A percentile compares a stretch with the other conserved stretches of the same genome.
These are phyloP conservation scores for Quadroppia sp. DNA, from an alignment of 2,888 invertebrate genomes.

Conservation along the genomic window DNA sequence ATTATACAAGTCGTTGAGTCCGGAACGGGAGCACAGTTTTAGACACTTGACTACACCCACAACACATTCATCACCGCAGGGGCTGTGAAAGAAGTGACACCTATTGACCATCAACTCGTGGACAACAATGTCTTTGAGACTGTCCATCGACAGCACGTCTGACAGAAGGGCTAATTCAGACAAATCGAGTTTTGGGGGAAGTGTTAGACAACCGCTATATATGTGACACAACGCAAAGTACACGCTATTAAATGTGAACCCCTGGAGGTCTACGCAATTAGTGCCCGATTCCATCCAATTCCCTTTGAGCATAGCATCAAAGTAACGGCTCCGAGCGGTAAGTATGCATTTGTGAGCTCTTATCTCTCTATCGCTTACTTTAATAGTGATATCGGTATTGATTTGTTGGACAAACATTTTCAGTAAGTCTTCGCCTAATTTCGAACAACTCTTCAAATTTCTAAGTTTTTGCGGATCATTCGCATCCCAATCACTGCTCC, in stretches of 20 bases:
- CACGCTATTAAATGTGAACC: constrained; percentile 76
- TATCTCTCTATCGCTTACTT: constrained; percentile 71
- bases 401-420: constrained; percentile 88
- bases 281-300: constrained; percentile 75
- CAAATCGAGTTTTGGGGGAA: constrained; percentile 74
- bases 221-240: constrained; percentile 89
- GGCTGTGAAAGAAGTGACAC: constrained; percentile 93
- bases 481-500: not conserved
- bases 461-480: not conserved
- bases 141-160: constrained; percentile 83
- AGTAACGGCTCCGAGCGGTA: constrained; percentile 84
- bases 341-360: constrained; percentile 88
- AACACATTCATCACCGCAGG: constrained; percentile 74
- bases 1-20: constrained; percentile 77
- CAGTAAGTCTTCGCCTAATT: constrained; percentile 77
- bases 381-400: constrained; percentile 78
- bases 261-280: constrained; percentile 76
- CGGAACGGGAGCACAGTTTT: constrained; percentile 76
- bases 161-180: constrained; percentile 81
- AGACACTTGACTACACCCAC: constrained; percentile 82
- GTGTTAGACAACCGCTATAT: constrained; percentile 84
- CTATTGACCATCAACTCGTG: constrained; percentile 79
- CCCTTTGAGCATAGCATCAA: constrained; percentile 82
- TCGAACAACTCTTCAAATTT: constrained; percentile 55
- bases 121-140: constrained; percentile 83